Evolutionary conservation across 1,140 invertebrate genomes (phyloP).

Genomic region (Brachionus sp.): DNA sequence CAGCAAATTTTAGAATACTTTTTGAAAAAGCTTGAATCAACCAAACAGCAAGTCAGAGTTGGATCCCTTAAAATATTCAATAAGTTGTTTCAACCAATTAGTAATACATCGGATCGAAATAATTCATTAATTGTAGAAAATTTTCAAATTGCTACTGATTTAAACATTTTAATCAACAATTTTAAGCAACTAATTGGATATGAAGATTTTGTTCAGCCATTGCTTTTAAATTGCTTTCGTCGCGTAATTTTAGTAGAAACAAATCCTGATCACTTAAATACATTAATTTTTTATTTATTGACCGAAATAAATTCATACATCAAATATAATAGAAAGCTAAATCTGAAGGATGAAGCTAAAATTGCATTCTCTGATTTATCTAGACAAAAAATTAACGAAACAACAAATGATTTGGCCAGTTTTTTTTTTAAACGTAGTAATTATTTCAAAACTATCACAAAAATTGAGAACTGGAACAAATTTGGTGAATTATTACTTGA

Average conservation of each 20-base stretch:
- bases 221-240: neutral
- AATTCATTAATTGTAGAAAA: neutral
- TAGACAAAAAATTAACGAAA: neutral
- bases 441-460: neutral
- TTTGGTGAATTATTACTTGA: neutral
- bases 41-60: neutral
- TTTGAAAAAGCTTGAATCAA: neutral
- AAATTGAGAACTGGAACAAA: neutral
- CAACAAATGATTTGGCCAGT: neutral
- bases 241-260: conserved; percentile 10
- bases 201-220: neutral
- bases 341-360: neutral
- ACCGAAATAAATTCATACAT: neutral
- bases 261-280: neutral
- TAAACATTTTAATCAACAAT: neutral
- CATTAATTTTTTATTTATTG: neutral
- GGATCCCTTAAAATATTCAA: conserved; percentile 16
- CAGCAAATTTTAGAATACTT: conserved; percentile 24
- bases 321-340: neutral
- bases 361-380: neutral
- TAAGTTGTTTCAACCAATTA: neutral
- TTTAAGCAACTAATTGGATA: conserved; percentile 9
- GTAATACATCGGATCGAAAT: neutral
- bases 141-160: neutral
- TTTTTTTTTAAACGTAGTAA: conserved; percentile 35